Base-by-base conservation (phyloP, 2,797 vertebrate species). In the Lemur catta region DNA sequence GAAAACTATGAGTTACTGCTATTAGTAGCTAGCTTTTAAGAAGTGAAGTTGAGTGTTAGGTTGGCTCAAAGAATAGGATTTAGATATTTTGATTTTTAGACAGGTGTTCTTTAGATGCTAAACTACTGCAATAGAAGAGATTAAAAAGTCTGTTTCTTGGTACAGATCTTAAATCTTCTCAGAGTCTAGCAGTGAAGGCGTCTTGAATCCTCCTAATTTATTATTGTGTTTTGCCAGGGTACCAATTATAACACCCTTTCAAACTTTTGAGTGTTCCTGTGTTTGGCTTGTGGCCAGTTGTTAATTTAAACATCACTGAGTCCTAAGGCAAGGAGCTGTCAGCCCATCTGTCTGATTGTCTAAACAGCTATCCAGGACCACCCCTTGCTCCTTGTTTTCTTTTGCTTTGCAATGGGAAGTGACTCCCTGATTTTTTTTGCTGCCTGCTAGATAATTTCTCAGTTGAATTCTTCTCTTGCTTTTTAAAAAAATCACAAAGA, bases 251-350 rank as follows among this genome's bases (percentile, higher is more conserved):
- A 75, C 63, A 50, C 55, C 5, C 84, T 93, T 96, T 84, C 61
- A 91, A 50, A 95, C 74, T 94, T 97, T 89, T 78, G 61, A 92
- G 79, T 86, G 71, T 92, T 95, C 78, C 35, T 81, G 17, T 90
- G 28, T 91, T 96, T 96, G 95, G 92, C 85, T 89, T 85, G 74
- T 86, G 52, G 96, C 94, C 97, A 95, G 0, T 46, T 75, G 89
- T 97, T 96, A 94, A 95, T 96, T 97, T 96, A 96, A 96, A 93
- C 82, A 84, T 92, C 89, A 74, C 12, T 43, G 52, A 95, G 50
- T 97, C 65, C 86, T 93, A 59, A 63, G 63, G 94, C 59, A 87
- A 82, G 76, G 89, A 86, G 30, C 81, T 94, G 93, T 97, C 97
- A 89, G 9, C 80, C 84, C 48, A 67, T 84, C 63, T 92, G 67